These are phyloP conservation scores for Cetonia aurata DNA, from an alignment of 2,888 invertebrate species.

Conservation along the genomic window DNA sequence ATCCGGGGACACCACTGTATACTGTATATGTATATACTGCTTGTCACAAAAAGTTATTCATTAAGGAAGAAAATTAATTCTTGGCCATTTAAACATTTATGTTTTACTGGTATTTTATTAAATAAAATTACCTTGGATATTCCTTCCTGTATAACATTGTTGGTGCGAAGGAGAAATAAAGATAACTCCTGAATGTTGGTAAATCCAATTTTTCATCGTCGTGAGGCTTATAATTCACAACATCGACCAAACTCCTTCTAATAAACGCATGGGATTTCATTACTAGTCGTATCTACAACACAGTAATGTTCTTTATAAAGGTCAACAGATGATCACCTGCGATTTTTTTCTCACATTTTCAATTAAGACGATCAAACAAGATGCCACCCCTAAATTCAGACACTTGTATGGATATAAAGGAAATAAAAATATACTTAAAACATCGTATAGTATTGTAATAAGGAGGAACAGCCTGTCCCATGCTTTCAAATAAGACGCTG, in stretches of 20 bases:
- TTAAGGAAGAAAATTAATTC: no score
- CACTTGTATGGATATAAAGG: slow-evolving; percentile 61
- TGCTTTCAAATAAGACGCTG: slow-evolving; percentile 60
- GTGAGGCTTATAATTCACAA: slow-evolving; percentile 69
- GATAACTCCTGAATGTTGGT: slow-evolving; percentile 79
- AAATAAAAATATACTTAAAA: slow-evolving; percentile 65
- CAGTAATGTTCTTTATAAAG: background rate
- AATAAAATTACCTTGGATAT: slow-evolving; percentile 83
- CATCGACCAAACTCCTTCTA: slow-evolving; percentile 76
- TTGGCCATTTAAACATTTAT: background rate
- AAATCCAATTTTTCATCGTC: slow-evolving; percentile 62
- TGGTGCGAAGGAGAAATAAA: slow-evolving; percentile 91
- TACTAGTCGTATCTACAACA: slow-evolving; percentile 75
- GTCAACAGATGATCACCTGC: background rate
- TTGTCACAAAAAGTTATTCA: no score
- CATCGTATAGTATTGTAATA: slow-evolving; percentile 62
- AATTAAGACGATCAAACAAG: slow-evolving; percentile 69
- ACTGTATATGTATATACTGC: no score
- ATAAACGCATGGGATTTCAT: slow-evolving; percentile 93
- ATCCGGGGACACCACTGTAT: no score
- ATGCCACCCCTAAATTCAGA: slow-evolving; percentile 70
- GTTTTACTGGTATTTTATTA: no score
- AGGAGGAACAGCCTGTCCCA: slow-evolving; percentile 65
- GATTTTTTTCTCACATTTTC: slow-evolving; percentile 70
- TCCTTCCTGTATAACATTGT: slow-evolving; percentile 86